These are phyloP conservation scores for Halcyon senegalensis DNA, from an alignment of 2,113 vertebrate genomes.

Conservation along the genomic window DNA sequence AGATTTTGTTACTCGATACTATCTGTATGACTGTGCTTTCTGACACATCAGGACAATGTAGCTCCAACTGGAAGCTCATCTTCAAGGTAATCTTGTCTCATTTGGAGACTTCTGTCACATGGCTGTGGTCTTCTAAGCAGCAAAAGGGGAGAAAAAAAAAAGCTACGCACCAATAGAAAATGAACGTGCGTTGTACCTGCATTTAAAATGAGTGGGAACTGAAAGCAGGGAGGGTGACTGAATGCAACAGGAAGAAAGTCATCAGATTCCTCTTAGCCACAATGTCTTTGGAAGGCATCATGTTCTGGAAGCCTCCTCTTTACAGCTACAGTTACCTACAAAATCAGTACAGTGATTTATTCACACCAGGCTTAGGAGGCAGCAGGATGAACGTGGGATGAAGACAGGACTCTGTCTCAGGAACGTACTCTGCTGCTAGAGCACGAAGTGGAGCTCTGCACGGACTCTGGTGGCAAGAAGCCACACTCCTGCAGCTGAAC, in stretches of 20 bases:
- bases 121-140: not conserved
- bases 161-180: not conserved
- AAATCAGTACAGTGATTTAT: not conserved
- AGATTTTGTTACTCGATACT: constrained; percentile 48
- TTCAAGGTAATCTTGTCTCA: not conserved
- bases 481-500: not conserved
- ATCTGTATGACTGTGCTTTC: not conserved
- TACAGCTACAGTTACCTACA: not conserved
- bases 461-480: not conserved
- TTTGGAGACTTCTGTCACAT: not conserved
- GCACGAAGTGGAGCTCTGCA: not conserved
- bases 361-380: not conserved
- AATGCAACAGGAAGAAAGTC: not conserved
- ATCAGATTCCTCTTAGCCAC: not conserved
- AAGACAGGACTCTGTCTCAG: not conserved
- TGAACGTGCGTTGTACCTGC: not conserved
- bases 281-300: not conserved
- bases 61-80: not conserved
- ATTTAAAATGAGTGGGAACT: not conserved
- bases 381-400: not conserved
- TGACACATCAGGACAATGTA: not conserved
- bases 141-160: not conserved
- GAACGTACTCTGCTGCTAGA: not conserved
- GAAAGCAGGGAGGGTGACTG: not conserved
- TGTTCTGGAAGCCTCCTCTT: not conserved